These are phyloP conservation scores for Lissonota sp. DNA, from an alignment of 2,888 invertebrate genomes.

Conservation along the genomic window DNA sequence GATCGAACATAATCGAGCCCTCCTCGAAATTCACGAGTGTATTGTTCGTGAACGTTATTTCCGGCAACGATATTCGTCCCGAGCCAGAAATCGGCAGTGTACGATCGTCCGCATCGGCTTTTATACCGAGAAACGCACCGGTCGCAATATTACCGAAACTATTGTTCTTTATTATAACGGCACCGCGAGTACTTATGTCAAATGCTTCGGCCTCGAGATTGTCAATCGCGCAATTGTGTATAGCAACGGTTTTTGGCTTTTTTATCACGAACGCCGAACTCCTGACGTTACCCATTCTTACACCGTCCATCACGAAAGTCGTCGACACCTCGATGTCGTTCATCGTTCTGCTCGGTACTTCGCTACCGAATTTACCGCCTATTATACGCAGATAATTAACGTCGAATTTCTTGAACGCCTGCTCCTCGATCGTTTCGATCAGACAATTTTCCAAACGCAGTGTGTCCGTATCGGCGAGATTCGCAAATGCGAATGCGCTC, in stretches of 20 bases:
- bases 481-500: constrained; percentile 90
- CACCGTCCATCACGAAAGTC: constrained; percentile 88
- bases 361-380: constrained; percentile 86
- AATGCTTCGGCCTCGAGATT: constrained; percentile 88
- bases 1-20: constrained; percentile 86
- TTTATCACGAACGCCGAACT: constrained; percentile 89
- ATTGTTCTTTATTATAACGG: constrained; percentile 89
- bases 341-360: constrained; percentile 89
- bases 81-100: constrained; percentile 84
- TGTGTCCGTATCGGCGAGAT: constrained; percentile 87
- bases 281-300: constrained; percentile 87
- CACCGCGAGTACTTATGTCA: constrained; percentile 86
- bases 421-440: constrained; percentile 87
- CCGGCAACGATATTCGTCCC: constrained; percentile 86
- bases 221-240: constrained; percentile 86
- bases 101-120: constrained; percentile 83
- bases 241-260: constrained; percentile 87
- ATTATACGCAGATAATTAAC: constrained; percentile 88
- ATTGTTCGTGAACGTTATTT: constrained; percentile 88
- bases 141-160: constrained; percentile 85
- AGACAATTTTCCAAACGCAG: constrained; percentile 87
- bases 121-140: constrained; percentile 87
- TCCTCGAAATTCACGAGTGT: constrained; percentile 86
- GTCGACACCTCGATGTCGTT: constrained; percentile 90
- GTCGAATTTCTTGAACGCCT: constrained; percentile 92